A percentile compares a stretch with the other conserved stretches of the same genome.
These are phyloP conservation scores for Euleptes europaea DNA, from an alignment of 2,113 vertebrate species.

Conservation along the genomic window DNA sequence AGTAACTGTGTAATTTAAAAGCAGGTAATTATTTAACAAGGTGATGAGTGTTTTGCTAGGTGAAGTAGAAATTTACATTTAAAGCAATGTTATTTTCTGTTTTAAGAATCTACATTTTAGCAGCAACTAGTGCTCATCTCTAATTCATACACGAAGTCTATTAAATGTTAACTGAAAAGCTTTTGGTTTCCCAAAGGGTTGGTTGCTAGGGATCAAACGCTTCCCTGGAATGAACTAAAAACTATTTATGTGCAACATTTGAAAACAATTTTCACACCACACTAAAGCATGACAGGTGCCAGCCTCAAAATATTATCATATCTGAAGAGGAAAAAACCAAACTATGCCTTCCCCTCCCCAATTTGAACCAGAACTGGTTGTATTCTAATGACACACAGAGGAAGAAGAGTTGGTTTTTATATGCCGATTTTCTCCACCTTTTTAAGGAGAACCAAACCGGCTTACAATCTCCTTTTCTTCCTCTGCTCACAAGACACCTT, in stretches of 20 bases:
- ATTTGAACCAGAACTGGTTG: background rate
- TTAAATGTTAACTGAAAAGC: conserved; percentile 4
- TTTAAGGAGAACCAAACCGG: too few relatives aligned
- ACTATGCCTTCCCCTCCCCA: background rate
- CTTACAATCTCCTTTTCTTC: too few relatives aligned
- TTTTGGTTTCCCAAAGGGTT: conserved; percentile 2
- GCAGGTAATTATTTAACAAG: background rate
- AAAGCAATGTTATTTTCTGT: background rate
- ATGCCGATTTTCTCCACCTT: too few relatives aligned
- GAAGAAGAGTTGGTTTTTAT: too few relatives aligned
- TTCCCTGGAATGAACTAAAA: background rate
- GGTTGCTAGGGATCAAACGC: background rate
- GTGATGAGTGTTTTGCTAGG: background rate
- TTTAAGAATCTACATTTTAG: background rate
- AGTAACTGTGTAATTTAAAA: background rate
- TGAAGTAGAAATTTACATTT: background rate
- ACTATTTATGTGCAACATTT: background rate
- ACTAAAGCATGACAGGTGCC: background rate
- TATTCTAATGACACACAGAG: background rate
- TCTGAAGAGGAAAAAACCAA: background rate
- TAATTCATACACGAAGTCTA: conserved; percentile 9
- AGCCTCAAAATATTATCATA: background rate
- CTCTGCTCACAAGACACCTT: too few relatives aligned
- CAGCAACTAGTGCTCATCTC: background rate
- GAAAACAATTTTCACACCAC: background rate